phyloP scores from a whole-genome alignment of 2,113 vertebrate genomes.

The Daphoenositta chrysoptera region DNA sequence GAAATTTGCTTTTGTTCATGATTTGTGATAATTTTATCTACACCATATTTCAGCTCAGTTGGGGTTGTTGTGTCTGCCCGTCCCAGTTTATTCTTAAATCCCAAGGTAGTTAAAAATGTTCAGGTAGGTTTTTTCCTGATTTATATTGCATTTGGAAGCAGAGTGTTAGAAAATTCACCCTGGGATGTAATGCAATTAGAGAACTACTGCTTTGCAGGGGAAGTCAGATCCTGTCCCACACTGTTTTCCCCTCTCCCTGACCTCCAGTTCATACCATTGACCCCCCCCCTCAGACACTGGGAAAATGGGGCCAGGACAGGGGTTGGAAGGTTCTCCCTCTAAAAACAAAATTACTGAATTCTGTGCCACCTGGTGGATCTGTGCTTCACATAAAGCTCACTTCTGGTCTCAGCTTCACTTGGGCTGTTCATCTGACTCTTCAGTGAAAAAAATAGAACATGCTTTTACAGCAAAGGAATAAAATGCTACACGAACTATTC shows the following conservation, averaged over 20 bases:
- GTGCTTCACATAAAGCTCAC: neutral
- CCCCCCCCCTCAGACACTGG: neutral
- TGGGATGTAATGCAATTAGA: neutral
- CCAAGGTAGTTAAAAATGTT: neutral
- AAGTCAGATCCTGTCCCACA: neutral
- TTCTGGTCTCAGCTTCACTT: neutral
- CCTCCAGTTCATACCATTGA: neutral
- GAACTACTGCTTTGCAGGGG: neutral
- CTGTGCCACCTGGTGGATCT: neutral
- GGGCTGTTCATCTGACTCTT: neutral
- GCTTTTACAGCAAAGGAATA: neutral
- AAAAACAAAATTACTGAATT: neutral
- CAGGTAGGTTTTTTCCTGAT: neutral
- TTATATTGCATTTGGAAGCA: neutral
- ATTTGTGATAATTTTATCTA: neutral
- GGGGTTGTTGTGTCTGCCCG: neutral
- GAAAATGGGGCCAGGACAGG: neutral
- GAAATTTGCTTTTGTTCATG: neutral
- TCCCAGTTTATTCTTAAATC: neutral
- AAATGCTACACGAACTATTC: neutral
- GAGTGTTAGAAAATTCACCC: neutral
- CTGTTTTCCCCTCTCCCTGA: accelerated
- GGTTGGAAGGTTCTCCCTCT: neutral
- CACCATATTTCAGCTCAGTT: neutral
- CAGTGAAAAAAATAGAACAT: neutral